Conservation (phyloP, 1,140 invertebrate genomes). For the Drosophila bipectinata region DNA sequence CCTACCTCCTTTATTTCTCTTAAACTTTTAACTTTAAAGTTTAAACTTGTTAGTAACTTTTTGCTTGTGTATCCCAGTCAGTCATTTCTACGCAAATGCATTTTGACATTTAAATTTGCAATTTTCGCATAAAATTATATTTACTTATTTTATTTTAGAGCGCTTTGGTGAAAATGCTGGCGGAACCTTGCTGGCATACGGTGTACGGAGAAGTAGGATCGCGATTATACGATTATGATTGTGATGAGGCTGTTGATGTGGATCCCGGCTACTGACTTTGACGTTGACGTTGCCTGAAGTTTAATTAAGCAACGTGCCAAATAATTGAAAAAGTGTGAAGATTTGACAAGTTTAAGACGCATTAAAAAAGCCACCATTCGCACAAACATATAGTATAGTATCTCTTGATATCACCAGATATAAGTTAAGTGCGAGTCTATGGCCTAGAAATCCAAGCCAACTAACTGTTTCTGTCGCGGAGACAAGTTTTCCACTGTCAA, state of each 20-base stretch:
- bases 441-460: constrained; percentile 63
- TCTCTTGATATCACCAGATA: background rate
- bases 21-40: no score
- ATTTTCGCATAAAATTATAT: constrained; percentile 82
- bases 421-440: constrained; percentile 7
- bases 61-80: background rate
- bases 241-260: constrained; percentile 42
- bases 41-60: background rate
- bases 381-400: background rate
- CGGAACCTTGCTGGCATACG: constrained; percentile 50
- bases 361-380: constrained; percentile 50
- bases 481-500: constrained; percentile 38
- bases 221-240: constrained; percentile 22
- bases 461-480: constrained; percentile 37
- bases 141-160: constrained; percentile 40
- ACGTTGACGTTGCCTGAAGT: constrained; percentile 79
- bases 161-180: constrained; percentile 58
- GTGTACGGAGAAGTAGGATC: constrained; percentile 2
- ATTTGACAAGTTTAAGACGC: constrained; percentile 83
- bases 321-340: constrained; percentile 83
- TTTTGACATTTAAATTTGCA: constrained; percentile 82
- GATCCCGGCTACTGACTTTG: constrained; percentile 65
- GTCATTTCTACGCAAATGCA: constrained; percentile 75
- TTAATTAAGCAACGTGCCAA: constrained; percentile 82
- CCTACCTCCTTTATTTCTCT: no score